Conservation (phyloP, 2,888 invertebrate genomes). For the Sepioteuthis lessoniana region DNA sequence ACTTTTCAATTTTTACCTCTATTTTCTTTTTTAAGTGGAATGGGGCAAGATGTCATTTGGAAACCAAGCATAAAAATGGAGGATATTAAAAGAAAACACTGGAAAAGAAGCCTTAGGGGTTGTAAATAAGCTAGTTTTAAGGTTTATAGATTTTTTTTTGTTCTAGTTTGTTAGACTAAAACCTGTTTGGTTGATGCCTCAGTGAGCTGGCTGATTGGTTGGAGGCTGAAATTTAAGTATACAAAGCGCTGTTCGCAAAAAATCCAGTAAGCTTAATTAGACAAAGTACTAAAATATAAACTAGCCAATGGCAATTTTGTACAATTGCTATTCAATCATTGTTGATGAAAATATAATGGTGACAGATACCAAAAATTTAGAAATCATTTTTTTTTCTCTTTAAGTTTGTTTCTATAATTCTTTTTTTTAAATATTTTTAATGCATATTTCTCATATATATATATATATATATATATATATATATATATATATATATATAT, state of each 20-base stretch:
- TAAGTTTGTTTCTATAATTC: too few relatives aligned
- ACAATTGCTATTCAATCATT: neutral
- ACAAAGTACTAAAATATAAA: neutral
- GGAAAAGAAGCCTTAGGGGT: neutral
- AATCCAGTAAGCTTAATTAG: slow-evolving; percentile 33
- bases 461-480: neutral
- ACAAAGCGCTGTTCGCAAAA: neutral
- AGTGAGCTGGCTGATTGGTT: neutral
- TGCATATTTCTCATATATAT: neutral
- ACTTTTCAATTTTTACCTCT: slow-evolving; percentile 7
- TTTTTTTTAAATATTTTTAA: neutral
- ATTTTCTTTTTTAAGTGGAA: neutral
- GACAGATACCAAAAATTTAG: neutral
- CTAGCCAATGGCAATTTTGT: neutral
- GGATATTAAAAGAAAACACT: slow-evolving; percentile 33
- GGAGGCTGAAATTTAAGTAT: slow-evolving; percentile 33
- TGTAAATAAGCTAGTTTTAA: neutral
- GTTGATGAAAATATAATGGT: neutral
- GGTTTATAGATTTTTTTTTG: neutral
- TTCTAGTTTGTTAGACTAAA: neutral
- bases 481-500: neutral
- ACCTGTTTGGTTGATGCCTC: neutral
- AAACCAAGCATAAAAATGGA: slow-evolving; percentile 20
- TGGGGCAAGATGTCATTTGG: neutral
- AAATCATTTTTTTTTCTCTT: neutral